Conservation (phyloP, 2,888 invertebrate species). For the Tupiocoris notatus region DNA sequence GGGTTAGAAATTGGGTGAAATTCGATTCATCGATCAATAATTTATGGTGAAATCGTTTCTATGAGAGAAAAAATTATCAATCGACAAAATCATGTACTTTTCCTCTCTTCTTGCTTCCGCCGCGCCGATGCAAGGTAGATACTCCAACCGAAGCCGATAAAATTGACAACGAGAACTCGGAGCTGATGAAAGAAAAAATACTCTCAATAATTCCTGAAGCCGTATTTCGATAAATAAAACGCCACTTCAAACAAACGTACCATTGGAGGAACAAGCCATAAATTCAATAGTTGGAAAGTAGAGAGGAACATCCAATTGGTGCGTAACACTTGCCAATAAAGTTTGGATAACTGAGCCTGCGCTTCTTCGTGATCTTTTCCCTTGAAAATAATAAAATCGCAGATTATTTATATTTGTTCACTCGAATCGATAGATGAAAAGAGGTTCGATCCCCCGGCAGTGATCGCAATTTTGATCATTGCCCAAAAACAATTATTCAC, state of each 20-base stretch:
- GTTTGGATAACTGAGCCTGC: slow-evolving; percentile 61
- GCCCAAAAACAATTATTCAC: not conserved
- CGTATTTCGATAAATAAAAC: not conserved
- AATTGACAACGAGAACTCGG: slow-evolving; percentile 69
- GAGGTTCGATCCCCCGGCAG: no score
- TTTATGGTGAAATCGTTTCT: no score
- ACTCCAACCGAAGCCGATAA: slow-evolving; percentile 78
- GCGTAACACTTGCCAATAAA: slow-evolving; percentile 66
- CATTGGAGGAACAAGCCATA: slow-evolving; percentile 74
- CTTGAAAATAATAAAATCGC: slow-evolving; percentile 51
- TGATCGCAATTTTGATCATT: no score
- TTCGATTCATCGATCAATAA: no score
- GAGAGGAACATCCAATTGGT: slow-evolving; percentile 79
- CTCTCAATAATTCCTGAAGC: slow-evolving; percentile 19
- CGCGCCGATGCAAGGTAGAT: slow-evolving; percentile 71
- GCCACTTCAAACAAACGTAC: slow-evolving; percentile 57
- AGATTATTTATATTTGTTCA: not conserved
- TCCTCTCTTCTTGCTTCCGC: slow-evolving; percentile 45
- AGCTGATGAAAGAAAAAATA: slow-evolving; percentile 70
- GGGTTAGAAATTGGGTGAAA: no score
- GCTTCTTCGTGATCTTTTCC: slow-evolving; percentile 69
- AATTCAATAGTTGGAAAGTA: slow-evolving; percentile 69
- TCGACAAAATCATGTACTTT: not conserved
- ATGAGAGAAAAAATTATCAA: no score
- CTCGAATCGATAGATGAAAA: no score